Evolutionary conservation across 2,113 vertebrate species (phyloP).

Genomic region (Dicaeum eximium): DNA sequence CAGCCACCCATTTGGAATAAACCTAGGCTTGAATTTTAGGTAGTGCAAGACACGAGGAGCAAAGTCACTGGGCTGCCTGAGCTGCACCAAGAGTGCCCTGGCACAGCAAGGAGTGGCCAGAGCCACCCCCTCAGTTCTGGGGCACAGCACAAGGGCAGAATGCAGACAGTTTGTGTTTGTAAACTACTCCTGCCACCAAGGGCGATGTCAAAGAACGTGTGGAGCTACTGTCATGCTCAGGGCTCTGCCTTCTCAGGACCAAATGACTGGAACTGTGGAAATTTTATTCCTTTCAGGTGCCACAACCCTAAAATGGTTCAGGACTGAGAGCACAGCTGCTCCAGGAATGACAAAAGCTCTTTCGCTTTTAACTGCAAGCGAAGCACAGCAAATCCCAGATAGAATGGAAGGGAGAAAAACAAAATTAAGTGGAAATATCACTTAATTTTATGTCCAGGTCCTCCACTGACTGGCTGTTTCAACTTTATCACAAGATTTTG

Average conservation of each 20-base stretch:
- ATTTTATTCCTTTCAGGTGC: background rate
- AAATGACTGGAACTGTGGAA: background rate
- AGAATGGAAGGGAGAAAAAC: background rate
- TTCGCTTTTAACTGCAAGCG: background rate
- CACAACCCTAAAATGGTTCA: background rate
- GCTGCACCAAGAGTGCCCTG: background rate
- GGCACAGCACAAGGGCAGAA: background rate
- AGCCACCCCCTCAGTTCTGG: background rate
- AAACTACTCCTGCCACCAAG: background rate
- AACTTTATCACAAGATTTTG: background rate
- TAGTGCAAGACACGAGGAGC: background rate
- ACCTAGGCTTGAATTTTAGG: background rate
- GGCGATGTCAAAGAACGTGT: background rate
- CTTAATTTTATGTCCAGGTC: background rate
- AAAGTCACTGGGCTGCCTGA: background rate
- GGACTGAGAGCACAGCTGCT: background rate
- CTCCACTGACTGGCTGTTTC: background rate
- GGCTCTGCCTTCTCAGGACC: background rate
- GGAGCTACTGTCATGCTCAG: rapidly evolving
- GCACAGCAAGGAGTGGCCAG: background rate
- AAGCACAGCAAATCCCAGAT: background rate
- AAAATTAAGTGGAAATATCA: background rate
- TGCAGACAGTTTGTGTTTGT: rapidly evolving
- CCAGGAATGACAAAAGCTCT: background rate
- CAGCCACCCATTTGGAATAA: background rate